These are phyloP conservation scores for Hermatobates lingyangjiaoensis DNA, from an alignment of 1,140 invertebrate species.

Conservation along the genomic window DNA sequence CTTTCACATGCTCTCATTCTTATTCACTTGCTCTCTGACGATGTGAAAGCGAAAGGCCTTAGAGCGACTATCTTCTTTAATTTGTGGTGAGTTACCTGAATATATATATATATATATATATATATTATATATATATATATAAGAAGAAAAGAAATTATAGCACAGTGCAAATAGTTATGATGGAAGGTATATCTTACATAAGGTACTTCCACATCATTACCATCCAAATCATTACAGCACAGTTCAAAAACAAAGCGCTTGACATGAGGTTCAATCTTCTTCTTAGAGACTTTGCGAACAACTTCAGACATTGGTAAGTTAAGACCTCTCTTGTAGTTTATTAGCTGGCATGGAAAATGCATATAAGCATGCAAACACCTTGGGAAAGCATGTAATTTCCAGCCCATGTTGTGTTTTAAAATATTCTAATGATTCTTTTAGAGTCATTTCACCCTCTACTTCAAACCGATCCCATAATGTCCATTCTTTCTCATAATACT, in stretches of 20 bases:
- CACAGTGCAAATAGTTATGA: not conserved
- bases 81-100: too few species aligned
- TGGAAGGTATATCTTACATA: conserved; percentile 44
- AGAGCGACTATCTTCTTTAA: too few species aligned
- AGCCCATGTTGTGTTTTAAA: conserved; percentile 81
- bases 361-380: conserved; percentile 94
- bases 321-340: conserved; percentile 76
- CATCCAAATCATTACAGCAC: conserved; percentile 81
- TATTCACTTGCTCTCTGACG: too few species aligned
- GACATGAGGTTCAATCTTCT: conserved; percentile 77
- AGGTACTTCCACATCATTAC: conserved; percentile 94
- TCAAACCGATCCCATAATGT: conserved; percentile 97
- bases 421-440: conserved; percentile 85
- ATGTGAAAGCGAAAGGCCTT: too few species aligned
- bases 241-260: conserved; percentile 88
- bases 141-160: not conserved
- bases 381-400: conserved; percentile 95
- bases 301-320: conserved; percentile 76
- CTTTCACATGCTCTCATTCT: too few species aligned
- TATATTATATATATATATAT: too few species aligned
- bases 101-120: too few species aligned
- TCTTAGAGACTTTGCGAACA: conserved; percentile 85
- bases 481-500: conserved; percentile 88
- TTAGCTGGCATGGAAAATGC: conserved; percentile 92
- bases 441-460: conserved; percentile 80